These are phyloP conservation scores for Rhinatrema bivittatum DNA, from an alignment of 2,797 vertebrate species.

Conservation along the genomic window DNA sequence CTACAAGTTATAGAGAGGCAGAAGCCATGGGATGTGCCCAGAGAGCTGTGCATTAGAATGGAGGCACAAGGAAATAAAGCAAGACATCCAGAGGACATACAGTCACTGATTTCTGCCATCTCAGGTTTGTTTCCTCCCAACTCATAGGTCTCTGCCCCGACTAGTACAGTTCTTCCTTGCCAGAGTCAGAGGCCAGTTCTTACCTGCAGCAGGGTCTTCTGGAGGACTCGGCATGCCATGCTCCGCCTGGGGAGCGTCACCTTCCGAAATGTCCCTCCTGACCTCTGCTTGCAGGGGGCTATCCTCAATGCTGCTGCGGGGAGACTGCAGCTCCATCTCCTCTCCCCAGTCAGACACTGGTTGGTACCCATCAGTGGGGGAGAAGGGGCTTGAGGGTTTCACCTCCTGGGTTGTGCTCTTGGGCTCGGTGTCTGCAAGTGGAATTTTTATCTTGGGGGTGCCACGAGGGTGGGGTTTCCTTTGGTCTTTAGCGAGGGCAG, in stretches of 20 bases:
- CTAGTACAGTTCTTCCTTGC: rapidly evolving
- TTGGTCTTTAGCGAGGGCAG: background rate
- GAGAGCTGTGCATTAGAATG: no score
- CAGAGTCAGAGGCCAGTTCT: background rate
- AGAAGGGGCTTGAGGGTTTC: slow-evolving; percentile 65
- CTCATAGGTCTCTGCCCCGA: no score
- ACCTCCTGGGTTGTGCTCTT: slow-evolving; percentile 3
- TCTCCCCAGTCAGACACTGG: slow-evolving; percentile 83
- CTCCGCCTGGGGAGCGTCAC: background rate
- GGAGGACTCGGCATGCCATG: background rate
- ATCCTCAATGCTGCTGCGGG: slow-evolving; percentile 55
- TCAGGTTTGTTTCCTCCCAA: no score
- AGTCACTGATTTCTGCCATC: no score
- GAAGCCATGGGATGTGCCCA: no score
- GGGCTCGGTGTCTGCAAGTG: background rate
- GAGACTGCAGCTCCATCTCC: slow-evolving; percentile 81
- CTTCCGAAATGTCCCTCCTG: background rate
- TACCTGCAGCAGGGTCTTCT: background rate
- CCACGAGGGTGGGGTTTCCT: background rate
- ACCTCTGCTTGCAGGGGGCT: slow-evolving; percentile 47
- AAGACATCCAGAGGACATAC: no score
- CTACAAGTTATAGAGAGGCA: no score
- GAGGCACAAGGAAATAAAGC: no score
- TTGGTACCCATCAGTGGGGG: slow-evolving; percentile 52
- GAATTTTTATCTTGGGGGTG: background rate